Evolutionary conservation across 2,797 vertebrate genomes (phyloP).

Genomic region (Sciurus vulgaris): DNA sequence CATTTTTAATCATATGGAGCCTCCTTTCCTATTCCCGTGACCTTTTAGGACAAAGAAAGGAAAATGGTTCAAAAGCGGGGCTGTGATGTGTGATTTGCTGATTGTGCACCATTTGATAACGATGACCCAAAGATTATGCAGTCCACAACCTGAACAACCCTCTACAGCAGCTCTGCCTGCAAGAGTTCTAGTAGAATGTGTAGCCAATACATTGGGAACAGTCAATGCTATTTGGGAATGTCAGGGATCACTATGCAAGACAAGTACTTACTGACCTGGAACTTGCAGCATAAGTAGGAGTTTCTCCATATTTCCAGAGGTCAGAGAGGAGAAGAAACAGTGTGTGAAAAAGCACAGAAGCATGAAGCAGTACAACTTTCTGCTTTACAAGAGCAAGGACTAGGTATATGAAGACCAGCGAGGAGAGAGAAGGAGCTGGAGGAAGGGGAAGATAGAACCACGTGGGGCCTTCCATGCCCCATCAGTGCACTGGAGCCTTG

Average conservation of each 20-base stretch:
- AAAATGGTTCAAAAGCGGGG: not conserved
- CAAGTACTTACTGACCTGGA: not conserved
- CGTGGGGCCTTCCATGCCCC: not conserved
- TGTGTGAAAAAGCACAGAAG: not conserved
- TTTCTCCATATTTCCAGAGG: not conserved
- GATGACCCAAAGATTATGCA: not conserved
- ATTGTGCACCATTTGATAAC: not conserved
- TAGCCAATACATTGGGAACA: rapidly evolving
- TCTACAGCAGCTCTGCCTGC: not conserved
- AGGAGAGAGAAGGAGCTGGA: not conserved
- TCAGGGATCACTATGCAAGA: not conserved
- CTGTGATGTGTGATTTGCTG: not conserved
- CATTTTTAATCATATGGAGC: not conserved
- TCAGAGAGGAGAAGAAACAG: not conserved
- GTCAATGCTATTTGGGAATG: not conserved
- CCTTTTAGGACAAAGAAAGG: slow-evolving; percentile 13
- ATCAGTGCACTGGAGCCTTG: not conserved
- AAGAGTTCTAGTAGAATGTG: not conserved
- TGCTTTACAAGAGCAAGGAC: not conserved
- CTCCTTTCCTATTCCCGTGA: not conserved
- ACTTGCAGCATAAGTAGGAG: not conserved
- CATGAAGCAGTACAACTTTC: not conserved
- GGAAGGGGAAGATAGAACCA: not conserved
- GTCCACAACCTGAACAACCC: not conserved
- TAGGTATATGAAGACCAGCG: not conserved